Conservation (phyloP, 2,888 invertebrate genomes). For the Halictus quadricinctus region DNA sequence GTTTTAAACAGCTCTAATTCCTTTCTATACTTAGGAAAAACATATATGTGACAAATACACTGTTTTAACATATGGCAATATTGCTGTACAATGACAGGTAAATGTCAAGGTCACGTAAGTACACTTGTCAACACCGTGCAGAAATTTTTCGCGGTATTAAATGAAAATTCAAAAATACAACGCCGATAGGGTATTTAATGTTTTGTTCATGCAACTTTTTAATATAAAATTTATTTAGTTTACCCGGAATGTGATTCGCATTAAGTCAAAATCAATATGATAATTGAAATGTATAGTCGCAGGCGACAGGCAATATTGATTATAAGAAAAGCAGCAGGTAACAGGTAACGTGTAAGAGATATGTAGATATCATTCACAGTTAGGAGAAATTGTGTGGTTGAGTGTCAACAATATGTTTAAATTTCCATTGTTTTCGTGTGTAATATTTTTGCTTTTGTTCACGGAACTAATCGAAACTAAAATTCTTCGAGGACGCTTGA, state of each 20-base stretch:
- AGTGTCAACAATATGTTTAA: constrained; percentile 51
- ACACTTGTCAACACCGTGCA: not conserved
- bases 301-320: constrained; percentile 63
- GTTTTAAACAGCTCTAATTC: not conserved
- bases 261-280: constrained; percentile 24
- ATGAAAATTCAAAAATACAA: constrained; percentile 19
- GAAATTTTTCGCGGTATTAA: not conserved
- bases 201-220: not conserved
- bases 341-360: constrained; percentile 49
- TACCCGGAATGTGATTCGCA: not conserved
- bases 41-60: not conserved
- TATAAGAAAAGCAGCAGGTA: constrained; percentile 50
- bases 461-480: constrained; percentile 56
- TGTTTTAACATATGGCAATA: not conserved
- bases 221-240: not conserved
- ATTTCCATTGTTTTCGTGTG: constrained; percentile 38
- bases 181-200: not conserved
- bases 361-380: constrained; percentile 55
- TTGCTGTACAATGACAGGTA: not conserved
- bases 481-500: constrained; percentile 71
- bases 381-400: constrained; percentile 41
- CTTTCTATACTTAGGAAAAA: not conserved
- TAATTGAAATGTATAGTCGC: constrained; percentile 28
- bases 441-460: constrained; percentile 46
- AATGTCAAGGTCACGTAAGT: constrained; percentile 39